Percentiles rank a stretch among this genome's conserved stretches.
These are phyloP conservation scores for Argyra leucocephala DNA, from an alignment of 2,888 invertebrate genomes.

Conservation along the genomic window DNA sequence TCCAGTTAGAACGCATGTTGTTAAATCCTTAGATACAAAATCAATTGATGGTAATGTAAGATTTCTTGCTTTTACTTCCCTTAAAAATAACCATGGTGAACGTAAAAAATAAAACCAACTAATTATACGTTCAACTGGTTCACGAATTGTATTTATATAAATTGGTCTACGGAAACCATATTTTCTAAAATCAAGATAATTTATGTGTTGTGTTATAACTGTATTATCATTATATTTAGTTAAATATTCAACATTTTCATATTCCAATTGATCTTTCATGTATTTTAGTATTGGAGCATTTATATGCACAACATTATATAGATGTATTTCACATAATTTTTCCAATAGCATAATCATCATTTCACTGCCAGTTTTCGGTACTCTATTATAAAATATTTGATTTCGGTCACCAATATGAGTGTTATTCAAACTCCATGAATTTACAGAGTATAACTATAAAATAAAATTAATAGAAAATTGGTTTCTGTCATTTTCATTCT, in stretches of 20 bases:
- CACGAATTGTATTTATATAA: slow-evolving; percentile 75
- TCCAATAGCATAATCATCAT: slow-evolving; percentile 53
- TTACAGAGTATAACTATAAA: neutral
- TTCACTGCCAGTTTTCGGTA: slow-evolving; percentile 87
- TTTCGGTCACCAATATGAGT: slow-evolving; percentile 62
- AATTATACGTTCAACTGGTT: slow-evolving; percentile 75
- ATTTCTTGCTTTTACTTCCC: slow-evolving; percentile 30
- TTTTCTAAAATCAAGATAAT: slow-evolving; percentile 72
- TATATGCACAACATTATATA: neutral
- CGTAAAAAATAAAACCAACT: slow-evolving; percentile 81
- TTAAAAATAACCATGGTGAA: slow-evolving; percentile 71
- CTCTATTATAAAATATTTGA: slow-evolving; percentile 72
- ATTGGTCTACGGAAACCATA: slow-evolving; percentile 67
- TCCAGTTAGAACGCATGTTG: slow-evolving; percentile 54
- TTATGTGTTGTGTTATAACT: slow-evolving; percentile 60
- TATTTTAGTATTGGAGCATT: neutral
- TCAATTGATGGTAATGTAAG: slow-evolving; percentile 7
- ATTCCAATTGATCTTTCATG: neutral
- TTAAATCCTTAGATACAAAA: slow-evolving; percentile 51
- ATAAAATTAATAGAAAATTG: neutral
- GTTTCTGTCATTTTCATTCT: too few species aligned
- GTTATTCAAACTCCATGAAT: slow-evolving; percentile 54
- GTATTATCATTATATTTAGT: slow-evolving; percentile 62
- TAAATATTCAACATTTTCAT: slow-evolving; percentile 44
- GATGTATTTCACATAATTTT: neutral